Base-by-base conservation (phyloP, 1,140 invertebrate species). In the Hyphantria cunea region DNA sequence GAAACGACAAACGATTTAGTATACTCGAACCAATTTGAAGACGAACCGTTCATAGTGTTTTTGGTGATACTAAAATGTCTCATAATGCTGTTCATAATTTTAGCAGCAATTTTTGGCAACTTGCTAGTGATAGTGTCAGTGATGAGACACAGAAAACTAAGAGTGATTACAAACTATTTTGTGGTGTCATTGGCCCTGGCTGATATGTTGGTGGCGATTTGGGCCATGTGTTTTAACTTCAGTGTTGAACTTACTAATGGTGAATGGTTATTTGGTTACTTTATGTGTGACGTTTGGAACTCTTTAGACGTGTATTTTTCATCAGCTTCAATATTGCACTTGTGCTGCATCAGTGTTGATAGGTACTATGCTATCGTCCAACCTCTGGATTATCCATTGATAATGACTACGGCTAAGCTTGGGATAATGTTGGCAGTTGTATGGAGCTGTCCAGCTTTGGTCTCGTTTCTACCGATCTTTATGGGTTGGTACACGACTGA, bases 201-300 rank as follows among this genome's bases (percentile, higher is more conserved):
- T 0, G 97, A 98, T 79, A 96, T 97, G 94, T 89, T 98, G n/a
- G 97, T 98, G 0, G 97, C 97, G 0, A 94, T 98, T 12, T 95
- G 97, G 91, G 96, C 96, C 0, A 97, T 97, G 97, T 97, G 96
- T 48, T 98, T 98, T 89, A 98, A 98, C 92, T 97, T 97, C 63
- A 96, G 95, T 86, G 95, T 97, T 9, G 95, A 96, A 77, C 91
- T 96, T 14, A 95, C 94, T 33, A 95, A 93, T n/a, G 95, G 95
- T 12, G 92, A 92, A 60, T 99, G 98, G 98, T 85, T 97, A 13
- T 98, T 98, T 80, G 96, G 96, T 0, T 94, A 95, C 74, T 94
- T 96, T 66, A 96, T 98, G 95, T 99, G 98, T 86, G 97, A 98
- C 85, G 94, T 98, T 8, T 99, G 97, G 96, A 99, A 98, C 82